A percentile compares a stretch with the other conserved stretches of the same genome.
These are phyloP conservation scores for Thera obeliscata DNA, from an alignment of 2,888 invertebrate species.

Conservation along the genomic window DNA sequence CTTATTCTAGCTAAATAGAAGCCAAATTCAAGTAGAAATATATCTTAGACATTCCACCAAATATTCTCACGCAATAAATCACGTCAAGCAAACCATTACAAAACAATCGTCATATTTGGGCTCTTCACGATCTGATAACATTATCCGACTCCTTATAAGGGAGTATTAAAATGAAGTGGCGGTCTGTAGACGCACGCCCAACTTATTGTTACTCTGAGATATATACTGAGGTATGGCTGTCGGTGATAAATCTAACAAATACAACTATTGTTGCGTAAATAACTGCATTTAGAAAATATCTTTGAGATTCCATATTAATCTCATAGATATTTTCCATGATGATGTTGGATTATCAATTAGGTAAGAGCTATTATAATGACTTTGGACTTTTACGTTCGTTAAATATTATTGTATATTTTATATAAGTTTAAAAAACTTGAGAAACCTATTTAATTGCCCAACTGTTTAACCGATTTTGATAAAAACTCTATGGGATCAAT, in stretches of 20 bases:
- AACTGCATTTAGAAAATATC: neutral
- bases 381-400: too few relatives aligned
- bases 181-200: conserved; percentile 8
- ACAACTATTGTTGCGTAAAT: neutral
- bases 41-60: neutral
- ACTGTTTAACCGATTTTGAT: too few relatives aligned
- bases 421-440: too few relatives aligned
- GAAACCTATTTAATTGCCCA: too few relatives aligned
- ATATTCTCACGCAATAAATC: conserved; percentile 21
- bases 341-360: neutral
- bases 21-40: neutral
- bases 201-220: conserved; percentile 18
- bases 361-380: too few relatives aligned
- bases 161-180: conserved; percentile 20
- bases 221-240: conserved; percentile 17
- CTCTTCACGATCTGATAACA: conserved; percentile 22
- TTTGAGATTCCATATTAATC: neutral
- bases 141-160: conserved; percentile 20
- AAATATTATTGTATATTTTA: too few relatives aligned
- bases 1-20: too few relatives aligned
- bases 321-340: neutral
- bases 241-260: conserved; percentile 16
- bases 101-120: conserved; percentile 18
- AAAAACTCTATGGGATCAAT: too few relatives aligned
- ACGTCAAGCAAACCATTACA: conserved; percentile 9